Base-by-base conservation (phyloP, 2,888 invertebrate genomes). In the Eupsilia transversa region DNA sequence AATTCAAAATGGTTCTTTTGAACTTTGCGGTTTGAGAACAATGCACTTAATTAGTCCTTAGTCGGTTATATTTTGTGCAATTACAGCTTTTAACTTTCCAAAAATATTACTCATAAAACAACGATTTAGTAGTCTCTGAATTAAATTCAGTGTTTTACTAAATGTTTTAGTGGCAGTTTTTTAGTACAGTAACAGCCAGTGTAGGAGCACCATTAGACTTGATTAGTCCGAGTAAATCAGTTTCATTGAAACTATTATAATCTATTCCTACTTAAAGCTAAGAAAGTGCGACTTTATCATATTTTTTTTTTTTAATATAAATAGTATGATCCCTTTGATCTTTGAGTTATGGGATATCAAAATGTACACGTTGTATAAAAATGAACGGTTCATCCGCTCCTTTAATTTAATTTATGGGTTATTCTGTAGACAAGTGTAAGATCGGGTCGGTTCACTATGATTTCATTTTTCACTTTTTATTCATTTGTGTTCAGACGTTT, bases 11-110 rank as follows among this genome's bases (percentile, higher is more conserved):
- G 65, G 56, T 72, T 49, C 30, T 41, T 61, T 79, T 78, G 66
- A 79, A 72, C 80, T n/a, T 57, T 52, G 20, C n/a, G n/a, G 72
- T 73, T 63, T 61, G 49, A 67, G 41, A 30, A 73, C 41, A 73
- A 49, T 67, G 56, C 61, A 73, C 30, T 52, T 80, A 67, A 57
- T 57, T 67, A 72, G 30, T 52, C 56, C 20, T 66, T 57, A 38
- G 56, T 67, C 35, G 33, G 30, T 52, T 73, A 6, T 52, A 65
- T 72, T 33, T 72, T 64, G 49, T 41, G 10, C 6, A 71, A 43
- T 78, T 23, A 27, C 43, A 78, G 23, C n/a, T 54, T 76, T 61
- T 35, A 57, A 78, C 35, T 80, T 72, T 10, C 20, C 14, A 66
- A 73, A 66, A 73, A 57, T 49, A 43, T 49, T 52, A n/a, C 35